phyloP scores from a whole-genome alignment of 1,140 invertebrate species.

The Phymorhynchus buccinoides region DNA sequence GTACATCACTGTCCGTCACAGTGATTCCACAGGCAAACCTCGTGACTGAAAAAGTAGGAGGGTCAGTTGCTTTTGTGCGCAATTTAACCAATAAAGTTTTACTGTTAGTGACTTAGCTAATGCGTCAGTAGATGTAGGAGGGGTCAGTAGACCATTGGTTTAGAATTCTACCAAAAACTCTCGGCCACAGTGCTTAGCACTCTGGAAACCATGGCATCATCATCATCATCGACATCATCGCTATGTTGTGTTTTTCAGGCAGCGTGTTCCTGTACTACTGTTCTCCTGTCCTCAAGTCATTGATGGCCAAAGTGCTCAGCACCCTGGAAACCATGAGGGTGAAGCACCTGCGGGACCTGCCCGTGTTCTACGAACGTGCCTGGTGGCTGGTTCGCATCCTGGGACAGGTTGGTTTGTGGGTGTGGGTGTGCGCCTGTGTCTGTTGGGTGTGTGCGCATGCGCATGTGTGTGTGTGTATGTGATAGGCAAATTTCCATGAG shows the following conservation, averaged over 20 bases:
- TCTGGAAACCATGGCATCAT: constrained; percentile 10
- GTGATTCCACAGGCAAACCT: too few species aligned
- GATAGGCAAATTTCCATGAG: not conserved
- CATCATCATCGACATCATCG: not conserved
- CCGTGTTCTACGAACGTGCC: constrained; percentile 16
- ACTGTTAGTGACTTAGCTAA: too few species aligned
- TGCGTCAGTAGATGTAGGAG: too few species aligned
- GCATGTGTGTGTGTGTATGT: not conserved
- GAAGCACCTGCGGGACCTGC: constrained; percentile 9
- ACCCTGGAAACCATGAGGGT: constrained; percentile 5
- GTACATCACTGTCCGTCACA: too few species aligned
- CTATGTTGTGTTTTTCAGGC: constrained; percentile 13
- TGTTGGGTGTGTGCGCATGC: not conserved
- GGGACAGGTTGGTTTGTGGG: constrained; percentile 10
- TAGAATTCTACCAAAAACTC: too few species aligned
- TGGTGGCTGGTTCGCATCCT: constrained; percentile 26
- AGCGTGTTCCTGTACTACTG: constrained; percentile 31
- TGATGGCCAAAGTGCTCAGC: constrained; percentile 11
- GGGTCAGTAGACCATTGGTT: too few species aligned
- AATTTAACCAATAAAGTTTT: too few species aligned
- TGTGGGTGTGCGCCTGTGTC: not conserved
- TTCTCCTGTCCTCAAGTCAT: constrained; percentile 18
- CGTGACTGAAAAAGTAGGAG: too few species aligned
- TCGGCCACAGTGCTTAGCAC: constrained; percentile 11
- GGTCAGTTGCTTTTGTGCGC: too few species aligned